Evolutionary conservation across 2,797 vertebrate genomes (phyloP).

Genomic region (Martes flavigula): DNA sequence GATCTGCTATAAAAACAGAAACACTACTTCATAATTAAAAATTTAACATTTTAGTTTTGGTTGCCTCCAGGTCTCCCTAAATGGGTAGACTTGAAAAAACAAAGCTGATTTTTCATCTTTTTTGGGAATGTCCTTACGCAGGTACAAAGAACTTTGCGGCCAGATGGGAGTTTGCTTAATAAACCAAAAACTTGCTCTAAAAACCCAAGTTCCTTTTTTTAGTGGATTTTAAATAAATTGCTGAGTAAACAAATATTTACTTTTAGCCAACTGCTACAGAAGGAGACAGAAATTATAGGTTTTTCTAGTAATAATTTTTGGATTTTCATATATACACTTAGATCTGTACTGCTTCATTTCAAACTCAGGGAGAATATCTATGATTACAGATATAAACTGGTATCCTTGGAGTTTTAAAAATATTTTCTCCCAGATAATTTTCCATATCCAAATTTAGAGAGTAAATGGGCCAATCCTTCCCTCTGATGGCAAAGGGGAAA

Average conservation of each 20-base stretch:
- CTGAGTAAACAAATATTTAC: constrained; percentile 76
- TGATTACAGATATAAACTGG: constrained; percentile 45
- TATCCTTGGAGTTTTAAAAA: constrained; percentile 59
- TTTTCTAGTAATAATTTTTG: constrained; percentile 71
- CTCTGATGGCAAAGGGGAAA: constrained; percentile 29
- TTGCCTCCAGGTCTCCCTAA: constrained; percentile 8
- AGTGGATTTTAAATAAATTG: constrained; percentile 74
- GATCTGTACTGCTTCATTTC: constrained; percentile 43
- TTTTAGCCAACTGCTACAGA: constrained; percentile 36
- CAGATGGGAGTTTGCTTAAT: constrained; percentile 63
- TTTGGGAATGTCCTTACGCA: constrained; percentile 58
- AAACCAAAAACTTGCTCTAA: constrained; percentile 67
- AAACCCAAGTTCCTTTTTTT: constrained; percentile 69
- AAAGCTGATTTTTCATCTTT: constrained; percentile 61
- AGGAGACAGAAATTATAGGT: constrained; percentile 57
- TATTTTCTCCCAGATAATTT: constrained; percentile 58
- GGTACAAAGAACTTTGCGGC: constrained; percentile 65
- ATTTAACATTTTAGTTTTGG: background rate
- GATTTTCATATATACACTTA: constrained; percentile 51
- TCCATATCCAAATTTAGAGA: constrained; percentile 56
- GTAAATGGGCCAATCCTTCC: constrained; percentile 6
- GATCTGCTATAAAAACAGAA: background rate
- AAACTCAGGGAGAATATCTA: constrained; percentile 45
- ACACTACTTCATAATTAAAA: background rate
- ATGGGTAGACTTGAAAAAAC: constrained; percentile 33